phyloP scores from a whole-genome alignment of 2,797 vertebrate genomes.

The Gymnocypris eckloni region DNA sequence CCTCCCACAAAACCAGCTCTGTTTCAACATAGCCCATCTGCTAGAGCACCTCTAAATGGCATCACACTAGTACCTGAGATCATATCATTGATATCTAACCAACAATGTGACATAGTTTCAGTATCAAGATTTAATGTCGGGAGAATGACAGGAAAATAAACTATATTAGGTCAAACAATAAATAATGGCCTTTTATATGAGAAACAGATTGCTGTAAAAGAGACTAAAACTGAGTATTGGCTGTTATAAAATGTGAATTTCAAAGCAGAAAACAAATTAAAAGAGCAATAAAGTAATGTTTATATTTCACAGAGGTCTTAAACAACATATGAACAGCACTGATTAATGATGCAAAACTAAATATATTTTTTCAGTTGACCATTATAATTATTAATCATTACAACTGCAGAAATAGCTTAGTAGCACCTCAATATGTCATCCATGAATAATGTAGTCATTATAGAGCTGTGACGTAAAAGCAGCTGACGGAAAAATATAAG shows the following conservation, averaged over 20 bases:
- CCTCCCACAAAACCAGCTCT: slow-evolving; percentile 53
- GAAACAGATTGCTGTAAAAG: not conserved
- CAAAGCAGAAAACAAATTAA: not conserved
- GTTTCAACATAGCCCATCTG: slow-evolving; percentile 67
- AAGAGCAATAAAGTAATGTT: not conserved
- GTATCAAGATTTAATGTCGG: not conserved
- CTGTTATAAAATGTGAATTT: not conserved
- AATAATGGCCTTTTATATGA: not conserved
- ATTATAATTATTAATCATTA: not conserved
- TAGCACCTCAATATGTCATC: not conserved
- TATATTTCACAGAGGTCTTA: not conserved
- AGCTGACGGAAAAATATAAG: not conserved
- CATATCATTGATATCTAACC: not conserved
- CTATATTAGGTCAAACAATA: not conserved
- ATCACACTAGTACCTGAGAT: slow-evolving; percentile 15
- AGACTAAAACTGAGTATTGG: not conserved
- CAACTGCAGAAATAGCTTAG: not conserved
- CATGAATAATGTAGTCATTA: not conserved
- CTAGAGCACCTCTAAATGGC: slow-evolving; percentile 32
- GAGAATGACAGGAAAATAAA: not conserved
- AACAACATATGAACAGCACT: not conserved
- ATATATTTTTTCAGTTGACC: not conserved
- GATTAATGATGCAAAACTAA: not conserved
- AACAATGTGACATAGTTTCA: not conserved
- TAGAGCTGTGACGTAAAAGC: not conserved